Percentiles rank a stretch among this genome's conserved stretches.
phyloP scores from a whole-genome alignment of 2,888 invertebrate species.

The Opisthograptis luteolata region DNA sequence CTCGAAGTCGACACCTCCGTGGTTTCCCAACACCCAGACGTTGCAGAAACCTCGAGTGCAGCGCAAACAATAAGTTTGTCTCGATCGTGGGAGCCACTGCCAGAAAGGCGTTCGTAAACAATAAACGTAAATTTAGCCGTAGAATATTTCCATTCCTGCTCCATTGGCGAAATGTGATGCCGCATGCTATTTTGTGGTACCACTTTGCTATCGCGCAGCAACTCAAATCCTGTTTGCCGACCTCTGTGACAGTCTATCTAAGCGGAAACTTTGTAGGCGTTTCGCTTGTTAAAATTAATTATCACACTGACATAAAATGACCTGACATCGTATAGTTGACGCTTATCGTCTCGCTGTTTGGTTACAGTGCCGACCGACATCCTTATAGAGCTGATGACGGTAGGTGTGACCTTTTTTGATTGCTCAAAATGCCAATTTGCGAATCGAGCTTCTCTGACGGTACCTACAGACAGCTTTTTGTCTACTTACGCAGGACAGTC shows the following conservation, averaged over 20 bases:
- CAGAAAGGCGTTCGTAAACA: conserved; percentile 59
- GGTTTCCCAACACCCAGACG: conserved; percentile 72
- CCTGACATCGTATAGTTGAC: conserved; percentile 10
- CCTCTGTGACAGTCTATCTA: conserved; percentile 19
- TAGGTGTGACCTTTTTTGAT: conserved; percentile 2
- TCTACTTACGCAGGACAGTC: conserved; percentile 15
- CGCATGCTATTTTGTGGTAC: conserved; percentile 40
- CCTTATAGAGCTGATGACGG: neutral
- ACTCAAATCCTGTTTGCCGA: conserved; percentile 30
- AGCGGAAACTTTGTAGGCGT: conserved; percentile 33
- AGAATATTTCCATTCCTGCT: conserved; percentile 67
- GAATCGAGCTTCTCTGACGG: conserved; percentile 2
- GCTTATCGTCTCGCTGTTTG: neutral
- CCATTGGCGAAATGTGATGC: conserved; percentile 66
- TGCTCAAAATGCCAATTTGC: conserved; percentile 7
- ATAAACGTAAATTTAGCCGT: conserved; percentile 56
- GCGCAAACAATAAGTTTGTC: conserved; percentile 76
- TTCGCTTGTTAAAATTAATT: conserved; percentile 22
- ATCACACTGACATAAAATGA: conserved; percentile 28
- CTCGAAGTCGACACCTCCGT: conserved; percentile 63
- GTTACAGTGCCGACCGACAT: neutral
- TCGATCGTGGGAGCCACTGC: conserved; percentile 73
- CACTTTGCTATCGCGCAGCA: conserved; percentile 46
- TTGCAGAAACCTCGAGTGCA: conserved; percentile 80
- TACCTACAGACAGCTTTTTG: conserved; percentile 19